A percentile compares a stretch with the other conserved stretches of the same genome.
These are phyloP conservation scores for Drosophila varians DNA, from an alignment of 1,140 invertebrate species.

Conservation along the genomic window DNA sequence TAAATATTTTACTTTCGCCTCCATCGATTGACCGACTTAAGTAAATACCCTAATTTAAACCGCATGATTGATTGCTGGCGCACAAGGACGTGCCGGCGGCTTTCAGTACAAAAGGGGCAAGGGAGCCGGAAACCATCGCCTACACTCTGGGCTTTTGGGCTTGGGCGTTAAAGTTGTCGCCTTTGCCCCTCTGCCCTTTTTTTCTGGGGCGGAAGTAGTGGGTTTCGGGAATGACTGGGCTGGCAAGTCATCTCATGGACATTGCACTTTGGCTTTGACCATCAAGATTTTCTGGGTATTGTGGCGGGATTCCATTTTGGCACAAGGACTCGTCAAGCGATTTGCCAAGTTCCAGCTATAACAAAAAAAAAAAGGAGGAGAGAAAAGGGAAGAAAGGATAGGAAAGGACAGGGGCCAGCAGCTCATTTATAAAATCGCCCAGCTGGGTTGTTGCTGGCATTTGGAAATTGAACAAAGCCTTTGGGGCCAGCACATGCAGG, in stretches of 20 bases:
- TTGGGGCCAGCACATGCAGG: slow-evolving; percentile 47
- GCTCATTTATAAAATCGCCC: slow-evolving; percentile 71
- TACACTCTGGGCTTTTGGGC: slow-evolving; percentile 1
- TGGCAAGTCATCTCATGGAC: slow-evolving; percentile 74
- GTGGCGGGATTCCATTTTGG: slow-evolving; percentile 27
- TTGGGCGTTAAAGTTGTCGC: slow-evolving; percentile 68
- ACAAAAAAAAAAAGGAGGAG: neutral
- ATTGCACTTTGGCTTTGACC: slow-evolving; percentile 82
- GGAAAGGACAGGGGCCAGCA: slow-evolving; percentile 19
- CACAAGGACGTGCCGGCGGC: slow-evolving; percentile 19
- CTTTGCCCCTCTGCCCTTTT: slow-evolving; percentile 34
- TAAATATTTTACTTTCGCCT: slow-evolving; percentile 43
- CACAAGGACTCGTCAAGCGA: slow-evolving; percentile 54
- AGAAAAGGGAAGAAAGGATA: too few relatives aligned
- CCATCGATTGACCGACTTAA: slow-evolving; percentile 69
- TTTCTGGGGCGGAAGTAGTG: neutral
- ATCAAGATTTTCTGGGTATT: slow-evolving; percentile 55
- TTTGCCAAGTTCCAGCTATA: slow-evolving; percentile 57
- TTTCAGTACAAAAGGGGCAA: slow-evolving; percentile 60
- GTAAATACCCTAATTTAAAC: slow-evolving; percentile 82
- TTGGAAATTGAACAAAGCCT: slow-evolving; percentile 71
- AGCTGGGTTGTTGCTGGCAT: slow-evolving; percentile 49
- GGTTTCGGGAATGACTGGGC: slow-evolving; percentile 32
- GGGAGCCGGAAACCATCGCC: slow-evolving; percentile 38
- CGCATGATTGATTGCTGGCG: slow-evolving; percentile 77